Base-by-base conservation (phyloP, 2,888 invertebrate species). In the Horisme vitalbata region DNA sequence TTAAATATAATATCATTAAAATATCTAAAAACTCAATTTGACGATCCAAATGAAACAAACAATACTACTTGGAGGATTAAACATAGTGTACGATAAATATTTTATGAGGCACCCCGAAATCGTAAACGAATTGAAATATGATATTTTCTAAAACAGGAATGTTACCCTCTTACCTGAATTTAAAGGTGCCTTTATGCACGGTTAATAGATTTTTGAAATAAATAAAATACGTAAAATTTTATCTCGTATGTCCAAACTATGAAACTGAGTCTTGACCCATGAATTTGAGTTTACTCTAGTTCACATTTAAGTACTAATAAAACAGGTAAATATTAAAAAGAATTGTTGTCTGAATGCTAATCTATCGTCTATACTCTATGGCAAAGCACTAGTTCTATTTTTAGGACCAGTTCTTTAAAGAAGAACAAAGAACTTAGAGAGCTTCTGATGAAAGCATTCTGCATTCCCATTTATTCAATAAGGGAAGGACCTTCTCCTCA, bases 381-480 rank as follows among this genome's bases (percentile, higher is more conserved):
- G 32, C 13, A 44, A 32, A 32, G 20, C 32, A 5, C 20, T 13
- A 24, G 20, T 10, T 20, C 8, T 44, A 44, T 36, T 36, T 37
- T 32, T 32, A 43, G 20, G 7, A 43, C 41, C 28, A 28, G 37
- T 30, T 18, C 24, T 14, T 43, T 48, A 26, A 38, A 34, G 20
- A 20, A 26, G 34, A 18, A n/a, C 21, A 24, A 20, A 26, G 34
- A 18, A n/a, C 21, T 20, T 45, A 30, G 28, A 39, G 9, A 41
- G 20, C 26, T 37, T 41, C 32, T 45, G 31, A 26, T 41, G 37
- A 33, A 36, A 41, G 35, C 32, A 24, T 23, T 26, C 31, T 30
- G 38, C 26, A 48, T 38, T 34, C 47, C 37, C 33, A 33, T 48
- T 43, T 33, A 30, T 38, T 34, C 34, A 38, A 43, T 48, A 43